Evolutionary conservation across 2,113 vertebrate genomes (phyloP).

Genomic region (Silurus asotus): DNA sequence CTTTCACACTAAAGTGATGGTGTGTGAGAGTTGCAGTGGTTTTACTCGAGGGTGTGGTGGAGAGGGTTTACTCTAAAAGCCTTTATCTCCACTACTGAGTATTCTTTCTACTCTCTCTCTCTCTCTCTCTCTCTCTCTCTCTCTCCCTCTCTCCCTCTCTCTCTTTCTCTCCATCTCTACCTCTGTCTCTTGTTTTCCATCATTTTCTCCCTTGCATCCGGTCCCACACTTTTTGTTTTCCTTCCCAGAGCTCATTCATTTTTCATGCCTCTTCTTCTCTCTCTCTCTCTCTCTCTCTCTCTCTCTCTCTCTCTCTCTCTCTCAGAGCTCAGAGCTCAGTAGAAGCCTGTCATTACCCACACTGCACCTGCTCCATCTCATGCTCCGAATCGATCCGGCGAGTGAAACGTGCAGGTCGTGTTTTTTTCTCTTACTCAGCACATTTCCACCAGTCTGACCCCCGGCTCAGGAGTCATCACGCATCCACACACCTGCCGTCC

Average conservation of each 20-base stretch:
- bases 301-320: constrained; percentile 28
- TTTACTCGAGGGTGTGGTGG: neutral
- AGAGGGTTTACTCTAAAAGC: neutral
- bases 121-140: constrained; percentile 12
- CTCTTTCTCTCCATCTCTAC: constrained; percentile 11
- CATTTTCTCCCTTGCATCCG: neutral
- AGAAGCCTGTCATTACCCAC: constrained; percentile 36
- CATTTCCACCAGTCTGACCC: neutral
- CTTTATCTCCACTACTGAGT: constrained; percentile 3
- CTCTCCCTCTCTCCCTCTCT: neutral
- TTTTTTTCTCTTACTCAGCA: neutral
- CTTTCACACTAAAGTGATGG: neutral
- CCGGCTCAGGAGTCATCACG: neutral
- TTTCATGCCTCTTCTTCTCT: constrained; percentile 58
- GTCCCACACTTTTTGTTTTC: neutral
- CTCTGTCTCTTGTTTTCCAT: constrained; percentile 8
- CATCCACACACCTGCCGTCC: constrained; percentile 22
- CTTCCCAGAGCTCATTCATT: constrained; percentile 63
- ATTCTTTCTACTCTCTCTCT: neutral
- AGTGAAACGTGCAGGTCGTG: constrained; percentile 13
- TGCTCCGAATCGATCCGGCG: constrained; percentile 61
- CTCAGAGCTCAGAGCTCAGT: constrained; percentile 35
- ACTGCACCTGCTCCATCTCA: constrained; percentile 20
- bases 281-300: constrained; percentile 50
- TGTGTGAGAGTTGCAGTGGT: neutral